Percentiles rank a stretch among this genome's conserved stretches.
Conservation (phyloP, 2,797 vertebrate genomes). For the Eleutherodactylus coqui region DNA sequence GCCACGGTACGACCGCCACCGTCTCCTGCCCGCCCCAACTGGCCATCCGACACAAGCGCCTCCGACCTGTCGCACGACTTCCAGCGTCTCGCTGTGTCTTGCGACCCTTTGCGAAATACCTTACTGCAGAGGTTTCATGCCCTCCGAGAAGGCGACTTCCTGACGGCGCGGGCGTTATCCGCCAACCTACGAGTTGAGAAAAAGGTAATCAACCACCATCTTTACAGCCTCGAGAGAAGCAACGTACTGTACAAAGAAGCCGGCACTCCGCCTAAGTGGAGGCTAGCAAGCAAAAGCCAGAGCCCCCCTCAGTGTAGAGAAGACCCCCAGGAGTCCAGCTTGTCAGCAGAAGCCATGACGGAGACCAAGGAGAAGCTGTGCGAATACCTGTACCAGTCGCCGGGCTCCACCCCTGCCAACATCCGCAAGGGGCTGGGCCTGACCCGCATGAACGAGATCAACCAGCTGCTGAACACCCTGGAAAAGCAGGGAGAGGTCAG, state of each 20-base stretch:
- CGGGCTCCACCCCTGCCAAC: slow-evolving; percentile 77
- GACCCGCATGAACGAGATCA: slow-evolving; percentile 79
- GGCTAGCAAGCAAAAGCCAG: slow-evolving; percentile 55
- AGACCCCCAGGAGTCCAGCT: slow-evolving; percentile 13
- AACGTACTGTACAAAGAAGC: slow-evolving; percentile 73
- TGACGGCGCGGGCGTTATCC: slow-evolving; percentile 76
- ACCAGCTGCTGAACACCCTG: slow-evolving; percentile 79
- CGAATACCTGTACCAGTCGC: slow-evolving; percentile 77
- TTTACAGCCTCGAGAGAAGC: slow-evolving; percentile 80
- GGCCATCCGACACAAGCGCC: background rate
- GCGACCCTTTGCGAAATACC: slow-evolving; percentile 55
- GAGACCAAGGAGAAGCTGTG: slow-evolving; percentile 84
- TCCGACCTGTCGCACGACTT: slow-evolving; percentile 62
- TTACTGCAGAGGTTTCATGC: slow-evolving; percentile 74
- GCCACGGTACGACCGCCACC: slow-evolving; percentile 17
- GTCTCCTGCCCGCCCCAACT: background rate
- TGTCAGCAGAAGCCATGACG: slow-evolving; percentile 71
- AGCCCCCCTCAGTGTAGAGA: background rate
- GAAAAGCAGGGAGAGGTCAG: slow-evolving; percentile 88
- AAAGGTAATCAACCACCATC: slow-evolving; percentile 80
- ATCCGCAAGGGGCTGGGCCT: slow-evolving; percentile 89
- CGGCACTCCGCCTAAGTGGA: slow-evolving; percentile 83
- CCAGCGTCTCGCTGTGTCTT: slow-evolving; percentile 64
- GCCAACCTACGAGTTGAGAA: slow-evolving; percentile 77
- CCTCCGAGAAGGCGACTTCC: slow-evolving; percentile 71